Evolutionary conservation across 2,888 invertebrate genomes (phyloP), one percentile per base, ranked within the genome.

Genomic region (Sinotaia quadrata): DNA sequence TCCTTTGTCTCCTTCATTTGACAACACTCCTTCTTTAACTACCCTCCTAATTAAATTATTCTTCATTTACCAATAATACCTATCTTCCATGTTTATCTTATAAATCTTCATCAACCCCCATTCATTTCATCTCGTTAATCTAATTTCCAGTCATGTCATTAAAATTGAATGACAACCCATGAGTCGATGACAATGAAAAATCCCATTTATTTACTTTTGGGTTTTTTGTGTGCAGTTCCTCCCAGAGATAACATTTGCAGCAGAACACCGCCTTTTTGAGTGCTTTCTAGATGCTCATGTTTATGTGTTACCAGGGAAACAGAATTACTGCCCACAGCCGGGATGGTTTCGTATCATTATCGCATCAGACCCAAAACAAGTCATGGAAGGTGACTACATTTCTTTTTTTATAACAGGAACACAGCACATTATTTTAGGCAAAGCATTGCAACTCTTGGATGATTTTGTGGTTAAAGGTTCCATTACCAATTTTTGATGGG

Each of bases 281-380:
- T 54, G 54, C 24, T 70, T 79, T 27, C 34, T 76, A 37, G 47
- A 68, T 3, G 77, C 71, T 7, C 78, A 80, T 10, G 81, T 85
- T 0, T 85, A 80, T 76, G 61, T 82, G 29, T 75, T 81, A 34
- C 80, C 82, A 0, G 86, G 86, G 4, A 72, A 67, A 44, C 73
- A 75, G 41, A 75, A 79, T 62, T 75, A 76, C 63, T 78, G 78
- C 57, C 49, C 74, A 10, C 72, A 76, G 44, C 81, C 81, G 8
- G 86, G 86, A 41, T 85, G 84, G 84, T 84, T 85, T 71, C 71
- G 85, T 21, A 70, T 86, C 24, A 79, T 82, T n/a, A 81, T 81
- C 65, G 75, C 83, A 4, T 76, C 79, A 21, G 66, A 76, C 2
- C 72, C 75, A 62, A 67, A 73, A 37, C 73, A 75, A 34, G 74